Evolutionary conservation across 2,888 invertebrate species (phyloP), one percentile per base, ranked within the genome.

Genomic region (Glaucopsyche alexis): DNA sequence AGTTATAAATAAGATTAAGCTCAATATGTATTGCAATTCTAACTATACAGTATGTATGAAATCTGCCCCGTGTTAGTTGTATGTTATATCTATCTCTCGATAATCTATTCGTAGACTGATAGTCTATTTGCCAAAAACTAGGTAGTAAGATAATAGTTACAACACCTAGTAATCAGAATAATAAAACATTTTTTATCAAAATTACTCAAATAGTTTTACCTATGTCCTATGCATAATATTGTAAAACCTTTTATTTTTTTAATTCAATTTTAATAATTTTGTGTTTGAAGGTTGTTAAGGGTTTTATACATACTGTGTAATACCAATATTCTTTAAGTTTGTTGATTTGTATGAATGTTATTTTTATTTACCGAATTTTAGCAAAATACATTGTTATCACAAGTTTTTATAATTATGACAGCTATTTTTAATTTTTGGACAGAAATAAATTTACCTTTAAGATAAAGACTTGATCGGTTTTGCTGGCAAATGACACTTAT

Each of bases 281-380:
- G 8, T 13, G 47, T 50, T 14, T 9, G 13, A n/a, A 6, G n/a
- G 14, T 50, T 50, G n/a, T 13, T 42, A 8, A 42, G 42, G 7
- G 6, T 29, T 60, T 60, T 13, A 14, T 60, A 38, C 60, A 60
- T 60, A 38, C 14, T 60, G 60, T 38, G 14, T 60, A 60, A 38
- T 60, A 88, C 85, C 87, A 88, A 89, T 89, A 87, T 90, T 88
- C 87, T 87, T 79, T 84, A 87, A 85, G 86, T 87, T 87, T 83
- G 80, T 84, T 84, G 72, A 80, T 78, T 84, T 84, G 78, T 79
- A 76, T 83, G 80, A 80, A 81, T 82, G 81, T 82, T 83, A 76
- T 75, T 74, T 74, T 79, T 77, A 75, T 75, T 74, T 70, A 45
- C 19, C 42, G 29, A 65, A 13, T 69, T 69, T 69, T 69, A 49